Evolutionary conservation across 2,888 invertebrate genomes (phyloP).

Genomic region (Tachina lurida): DNA sequence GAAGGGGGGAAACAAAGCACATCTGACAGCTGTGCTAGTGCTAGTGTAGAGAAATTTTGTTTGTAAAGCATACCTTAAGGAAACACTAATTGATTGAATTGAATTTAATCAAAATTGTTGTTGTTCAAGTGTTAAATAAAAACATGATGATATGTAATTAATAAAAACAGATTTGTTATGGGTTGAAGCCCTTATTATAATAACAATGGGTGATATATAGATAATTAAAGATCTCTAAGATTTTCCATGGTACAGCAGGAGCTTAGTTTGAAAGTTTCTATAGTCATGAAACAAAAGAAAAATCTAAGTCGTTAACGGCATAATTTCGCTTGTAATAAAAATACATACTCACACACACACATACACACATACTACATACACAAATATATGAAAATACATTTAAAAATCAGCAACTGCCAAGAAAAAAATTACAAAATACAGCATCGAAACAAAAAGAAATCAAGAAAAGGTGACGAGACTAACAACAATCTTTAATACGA

Average conservation of each 20-base stretch:
- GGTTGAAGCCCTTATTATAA: too few relatives aligned
- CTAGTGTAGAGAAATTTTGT: background rate
- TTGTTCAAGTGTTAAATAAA: too few relatives aligned
- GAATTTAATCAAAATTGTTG: too few relatives aligned
- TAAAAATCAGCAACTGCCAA: slow-evolving; percentile 13
- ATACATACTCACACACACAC: background rate
- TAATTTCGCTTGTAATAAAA: slow-evolving; percentile 53
- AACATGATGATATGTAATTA: too few relatives aligned
- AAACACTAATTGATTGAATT: too few relatives aligned
- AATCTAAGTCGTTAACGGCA: slow-evolving; percentile 57
- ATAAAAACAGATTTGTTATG: too few relatives aligned
- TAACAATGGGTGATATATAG: too few relatives aligned
- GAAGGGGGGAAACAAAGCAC: background rate
- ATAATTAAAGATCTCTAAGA: too few relatives aligned
- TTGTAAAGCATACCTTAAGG: background rate
- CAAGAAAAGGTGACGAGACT: slow-evolving; percentile 56
- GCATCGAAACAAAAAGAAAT: background rate
- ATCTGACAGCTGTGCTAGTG: background rate
- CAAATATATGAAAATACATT: background rate
- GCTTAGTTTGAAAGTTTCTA: background rate
- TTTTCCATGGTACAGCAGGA: too few relatives aligned
- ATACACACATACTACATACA: too few relatives aligned
- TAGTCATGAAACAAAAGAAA: background rate
- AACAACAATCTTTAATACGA: slow-evolving; percentile 9
- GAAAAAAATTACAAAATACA: background rate